Base-by-base conservation (phyloP, 2,888 invertebrate species). In the Cantharis lateralis region DNA sequence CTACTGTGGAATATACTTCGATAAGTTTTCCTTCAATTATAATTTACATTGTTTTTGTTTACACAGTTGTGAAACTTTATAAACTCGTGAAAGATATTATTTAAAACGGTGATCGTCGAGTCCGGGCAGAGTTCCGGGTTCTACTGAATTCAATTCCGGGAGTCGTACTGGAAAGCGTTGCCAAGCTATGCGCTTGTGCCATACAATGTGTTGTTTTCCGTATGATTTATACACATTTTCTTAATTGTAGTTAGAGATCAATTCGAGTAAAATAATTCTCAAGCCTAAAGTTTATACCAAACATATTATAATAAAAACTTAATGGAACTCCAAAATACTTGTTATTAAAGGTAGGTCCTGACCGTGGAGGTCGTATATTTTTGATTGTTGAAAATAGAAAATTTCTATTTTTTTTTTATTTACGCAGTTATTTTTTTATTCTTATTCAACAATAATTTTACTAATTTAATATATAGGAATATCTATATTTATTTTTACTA, bases 191-290 rank as follows among this genome's bases (percentile, higher is more conserved):
- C 78, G 78, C 78, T 76, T 78, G 78, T 78, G 78, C 78, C 63
- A 76, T 32, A 78, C 75, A 78, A 78, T 78, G 78, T 78, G 73
- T 72, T 75, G 75, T 63, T 76, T 72, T 70, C 62, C 74, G 15
- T 78, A 81, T 80, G 80, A 81, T 82, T 80, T 80, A 80, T 76
- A 78, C 72, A 79, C 80, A 81, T 80, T 81, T 80, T 82, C 82
- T 81, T 82, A 81, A 82, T 82, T 82, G 82, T 78, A 70, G 80
- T 78, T 81, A 7, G 48, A 5, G n/a, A 48, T 48, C 48, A 48
- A 48, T 48, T 48, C n/a, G n/a, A 48, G n/a, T 48, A 48, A 48
- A 48, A 48, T 48, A n/a, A 48, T 48, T 48, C n/a, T 48, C 48
- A 2, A 48, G 9, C n/a, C 32, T 1, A 48, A 48, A 48, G 48